Evolutionary conservation across 30 jellyfish, hydroid and myxozoan genomes (phyloP).

Genomic region (Hydractinia symbiolongicarpus): DNA sequence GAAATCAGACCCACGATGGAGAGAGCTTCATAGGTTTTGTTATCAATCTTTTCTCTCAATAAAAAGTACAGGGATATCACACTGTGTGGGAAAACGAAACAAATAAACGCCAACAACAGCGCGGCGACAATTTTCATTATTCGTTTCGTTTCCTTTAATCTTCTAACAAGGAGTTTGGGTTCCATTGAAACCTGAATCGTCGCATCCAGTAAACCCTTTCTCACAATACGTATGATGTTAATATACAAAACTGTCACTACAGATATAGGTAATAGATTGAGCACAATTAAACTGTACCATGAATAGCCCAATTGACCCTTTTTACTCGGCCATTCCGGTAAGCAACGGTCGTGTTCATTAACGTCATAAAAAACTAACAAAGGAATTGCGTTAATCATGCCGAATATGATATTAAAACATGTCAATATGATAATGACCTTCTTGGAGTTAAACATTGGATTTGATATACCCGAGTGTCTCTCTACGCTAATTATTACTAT

Average conservation of each 20-base stretch:
- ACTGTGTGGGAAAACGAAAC: slow-evolving; percentile 2
- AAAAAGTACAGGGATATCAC: neutral
- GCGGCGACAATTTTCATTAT: neutral
- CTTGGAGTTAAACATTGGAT: neutral
- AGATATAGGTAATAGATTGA: neutral
- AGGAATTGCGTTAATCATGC: neutral
- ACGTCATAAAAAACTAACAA: neutral
- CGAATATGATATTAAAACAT: neutral
- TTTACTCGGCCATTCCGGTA: neutral
- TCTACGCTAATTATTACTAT: slow-evolving; percentile 1
- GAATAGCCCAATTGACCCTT: neutral
- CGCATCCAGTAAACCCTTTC: neutral
- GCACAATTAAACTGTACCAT: neutral
- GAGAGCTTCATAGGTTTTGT: neutral
- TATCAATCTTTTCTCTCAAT: neutral
- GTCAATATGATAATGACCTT: neutral
- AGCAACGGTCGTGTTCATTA: neutral
- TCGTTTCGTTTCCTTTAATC: neutral
- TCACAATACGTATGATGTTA: neutral
- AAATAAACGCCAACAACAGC: neutral
- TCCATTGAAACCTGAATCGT: neutral
- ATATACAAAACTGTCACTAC: neutral
- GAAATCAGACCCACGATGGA: slow-evolving; percentile 2
- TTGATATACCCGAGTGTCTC: neutral
- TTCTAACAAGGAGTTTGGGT: neutral